These are phyloP conservation scores for Drosophila prostipennis DNA, from an alignment of 2,888 invertebrate genomes.

Conservation along the genomic window DNA sequence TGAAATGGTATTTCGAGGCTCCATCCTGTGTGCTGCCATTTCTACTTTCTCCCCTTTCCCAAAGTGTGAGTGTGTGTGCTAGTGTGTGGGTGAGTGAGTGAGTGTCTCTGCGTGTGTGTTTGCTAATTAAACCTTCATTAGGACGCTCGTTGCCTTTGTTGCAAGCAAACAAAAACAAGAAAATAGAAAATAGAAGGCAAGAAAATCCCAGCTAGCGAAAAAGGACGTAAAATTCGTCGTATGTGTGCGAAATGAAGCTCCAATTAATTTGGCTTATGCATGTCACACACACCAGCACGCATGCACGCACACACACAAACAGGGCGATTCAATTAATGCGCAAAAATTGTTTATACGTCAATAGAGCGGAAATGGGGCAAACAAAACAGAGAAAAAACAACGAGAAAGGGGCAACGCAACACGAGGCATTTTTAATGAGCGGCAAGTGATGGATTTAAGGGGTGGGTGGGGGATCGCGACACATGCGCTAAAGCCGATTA, in stretches of 20 bases:
- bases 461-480: constrained; percentile 26
- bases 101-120: constrained; percentile 34
- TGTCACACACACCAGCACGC: constrained; percentile 47
- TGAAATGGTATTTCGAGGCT: constrained; percentile 28
- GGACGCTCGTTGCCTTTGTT: constrained; percentile 61
- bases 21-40: constrained; percentile 28
- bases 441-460: constrained; percentile 12
- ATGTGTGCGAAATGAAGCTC: constrained; percentile 59
- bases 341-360: constrained; percentile 76
- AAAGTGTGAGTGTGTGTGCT: neutral
- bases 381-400: constrained; percentile 10
- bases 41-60: neutral
- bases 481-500: constrained; percentile 67
- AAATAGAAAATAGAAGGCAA: constrained; percentile 25
- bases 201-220: constrained; percentile 41
- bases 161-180: constrained; percentile 60
- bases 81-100: constrained; percentile 10
- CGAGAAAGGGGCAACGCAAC: constrained; percentile 20
- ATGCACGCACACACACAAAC: constrained; percentile 26
- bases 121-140: constrained; percentile 79
- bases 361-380: constrained; percentile 70
- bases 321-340: constrained; percentile 70
- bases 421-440: constrained; percentile 70
- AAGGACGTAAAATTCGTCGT: constrained; percentile 50
- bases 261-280: constrained; percentile 76